Conservation (phyloP, 1,140 invertebrate species). For the Bombus ignitus region DNA sequence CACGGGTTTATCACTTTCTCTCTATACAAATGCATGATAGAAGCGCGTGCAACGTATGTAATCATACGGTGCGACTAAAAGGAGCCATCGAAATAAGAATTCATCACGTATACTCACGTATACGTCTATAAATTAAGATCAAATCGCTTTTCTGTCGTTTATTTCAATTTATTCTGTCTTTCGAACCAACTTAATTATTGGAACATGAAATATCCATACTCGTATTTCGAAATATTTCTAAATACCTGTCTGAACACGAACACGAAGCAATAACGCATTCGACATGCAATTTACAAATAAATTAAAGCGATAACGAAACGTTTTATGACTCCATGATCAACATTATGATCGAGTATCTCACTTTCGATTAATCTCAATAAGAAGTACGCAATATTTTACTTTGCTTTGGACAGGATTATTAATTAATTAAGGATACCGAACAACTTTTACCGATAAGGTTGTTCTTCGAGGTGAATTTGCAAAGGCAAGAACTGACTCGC, state of each 20-base stretch:
- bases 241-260: background rate
- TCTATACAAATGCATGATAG: slow-evolving; percentile 8
- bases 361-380: background rate
- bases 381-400: background rate
- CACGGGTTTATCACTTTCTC: slow-evolving; percentile 36
- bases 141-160: background rate
- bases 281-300: background rate
- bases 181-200: background rate
- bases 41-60: background rate
- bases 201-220: background rate
- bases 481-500: too few species aligned
- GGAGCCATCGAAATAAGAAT: background rate
- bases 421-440: too few species aligned
- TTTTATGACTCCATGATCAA: background rate
- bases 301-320: too few species aligned
- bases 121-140: background rate
- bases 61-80: background rate
- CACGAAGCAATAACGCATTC: background rate
- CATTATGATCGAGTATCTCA: background rate
- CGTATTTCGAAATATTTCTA: too few species aligned
- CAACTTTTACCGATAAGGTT: background rate
- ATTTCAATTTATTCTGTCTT: background rate
- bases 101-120: background rate
- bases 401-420: background rate
- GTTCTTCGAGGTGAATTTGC: background rate